phyloP scores from a whole-genome alignment of 2,888 invertebrate genomes.

The Hymenopus coronatus region DNA sequence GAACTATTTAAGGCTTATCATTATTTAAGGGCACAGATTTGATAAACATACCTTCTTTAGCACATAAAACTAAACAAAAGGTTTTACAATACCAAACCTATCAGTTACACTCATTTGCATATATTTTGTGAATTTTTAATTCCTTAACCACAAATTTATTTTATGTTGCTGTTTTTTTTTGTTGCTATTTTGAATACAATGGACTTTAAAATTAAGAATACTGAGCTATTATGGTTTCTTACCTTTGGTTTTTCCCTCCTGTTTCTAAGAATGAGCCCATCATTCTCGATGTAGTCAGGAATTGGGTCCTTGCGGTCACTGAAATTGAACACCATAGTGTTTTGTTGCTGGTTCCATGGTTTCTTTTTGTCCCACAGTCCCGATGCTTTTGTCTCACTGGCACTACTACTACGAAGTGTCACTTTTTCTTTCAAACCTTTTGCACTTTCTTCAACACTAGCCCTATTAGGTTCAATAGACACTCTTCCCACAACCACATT shows the following conservation, averaged over 20 bases:
- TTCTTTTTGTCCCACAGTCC: constrained; percentile 48
- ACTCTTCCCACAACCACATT: constrained; percentile 35
- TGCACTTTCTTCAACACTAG: constrained; percentile 24
- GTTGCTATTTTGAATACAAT: too few species aligned
- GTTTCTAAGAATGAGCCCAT: constrained; percentile 70
- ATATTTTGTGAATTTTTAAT: too few species aligned
- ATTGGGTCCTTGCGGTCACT: constrained; percentile 73
- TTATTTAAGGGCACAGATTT: too few species aligned
- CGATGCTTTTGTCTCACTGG: constrained; percentile 33
- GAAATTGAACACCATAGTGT: constrained; percentile 84
- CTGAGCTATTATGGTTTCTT: constrained; percentile 42
- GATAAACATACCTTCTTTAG: too few species aligned
- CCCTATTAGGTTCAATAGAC: constrained; percentile 46
- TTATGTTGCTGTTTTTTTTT: too few species aligned
- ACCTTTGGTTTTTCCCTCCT: constrained; percentile 73
- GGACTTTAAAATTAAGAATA: too few species aligned
- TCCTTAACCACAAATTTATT: too few species aligned
- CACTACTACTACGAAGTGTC: constrained; percentile 5
- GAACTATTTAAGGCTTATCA: too few species aligned
- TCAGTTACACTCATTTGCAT: too few species aligned
- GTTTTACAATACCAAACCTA: too few species aligned
- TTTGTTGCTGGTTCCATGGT: constrained; percentile 57
- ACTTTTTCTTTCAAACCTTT: constrained; percentile 25
- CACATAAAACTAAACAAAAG: too few species aligned
- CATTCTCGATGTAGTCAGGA: constrained; percentile 89